Evolutionary conservation across 2,888 invertebrate genomes (phyloP), one percentile per base, ranked within the genome.

Genomic region (Cheilosia vernalis): DNA sequence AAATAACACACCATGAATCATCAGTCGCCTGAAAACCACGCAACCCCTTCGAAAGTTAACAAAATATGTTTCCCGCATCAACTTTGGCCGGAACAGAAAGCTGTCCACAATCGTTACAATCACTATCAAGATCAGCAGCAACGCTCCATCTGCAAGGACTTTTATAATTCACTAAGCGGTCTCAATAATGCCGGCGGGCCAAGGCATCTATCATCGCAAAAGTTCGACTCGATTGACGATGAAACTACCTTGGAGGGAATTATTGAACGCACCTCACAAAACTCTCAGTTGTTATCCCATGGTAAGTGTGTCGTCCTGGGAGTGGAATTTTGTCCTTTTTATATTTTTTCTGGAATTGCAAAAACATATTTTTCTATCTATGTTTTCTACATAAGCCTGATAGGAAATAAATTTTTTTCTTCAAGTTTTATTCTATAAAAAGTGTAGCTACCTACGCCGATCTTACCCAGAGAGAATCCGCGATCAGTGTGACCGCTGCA

Each of bases 161-260:
- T 67, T 9, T 67, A 73, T 24, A 67, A 64, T 44, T 66, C 79
- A 9, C 17, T 84, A 17, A 21, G 10, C 3, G 63, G 30, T 30
- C 21, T 27, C 2, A 63, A 73, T n/a, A 30, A 64, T 47, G 44
- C 10, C 1, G 49, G 37, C 1, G 49, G 37, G 6, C 53, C 63
- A 1, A 53, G 60, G 10, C 33, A 47, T 49, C 30, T 63, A 6
- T 33, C 70, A 0, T 55, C 49, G 0, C 64, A 67, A 4, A 61
- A 72, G 27, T 19, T 76, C 6, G 81, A 81, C 27, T 53, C 72
- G 2, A 53, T 76, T 37, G 81, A 85, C 9, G 85, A 81, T 42
- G 85, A 85, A 17, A 61, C 70, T 4, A 72, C 64, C 0, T n/a
- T 70, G 6, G 85, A 85, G 13, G 81, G 60, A 4, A 81, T 76